These are phyloP conservation scores for Hylyphantes graminicola DNA, from an alignment of 1,140 invertebrate genomes.

Conservation along the genomic window DNA sequence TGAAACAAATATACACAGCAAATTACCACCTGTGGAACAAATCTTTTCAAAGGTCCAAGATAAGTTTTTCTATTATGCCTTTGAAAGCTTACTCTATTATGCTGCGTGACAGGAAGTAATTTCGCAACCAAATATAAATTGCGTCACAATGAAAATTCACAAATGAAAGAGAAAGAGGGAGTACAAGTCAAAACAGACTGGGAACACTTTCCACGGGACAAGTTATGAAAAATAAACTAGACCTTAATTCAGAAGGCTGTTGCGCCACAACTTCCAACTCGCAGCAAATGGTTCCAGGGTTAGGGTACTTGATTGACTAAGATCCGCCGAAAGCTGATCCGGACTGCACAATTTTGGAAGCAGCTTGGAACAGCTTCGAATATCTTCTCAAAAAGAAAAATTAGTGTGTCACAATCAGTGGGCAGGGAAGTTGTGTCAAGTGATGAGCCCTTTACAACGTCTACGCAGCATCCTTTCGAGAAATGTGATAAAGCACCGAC, in stretches of 20 bases:
- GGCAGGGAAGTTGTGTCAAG: slow-evolving; percentile 22
- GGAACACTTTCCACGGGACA: too few relatives aligned
- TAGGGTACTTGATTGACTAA: slow-evolving; percentile 31
- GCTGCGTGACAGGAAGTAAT: too few relatives aligned
- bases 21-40: background rate
- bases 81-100: too few relatives aligned
- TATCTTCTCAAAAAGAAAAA: slow-evolving; percentile 36
- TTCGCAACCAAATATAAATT: too few relatives aligned
- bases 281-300: too few relatives aligned
- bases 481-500: slow-evolving; percentile 33
- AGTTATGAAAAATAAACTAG: too few relatives aligned
- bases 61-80: background rate
- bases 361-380: background rate
- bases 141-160: too few relatives aligned
- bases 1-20: too few relatives aligned
- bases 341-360: background rate
- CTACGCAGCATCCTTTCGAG: slow-evolving; percentile 31
- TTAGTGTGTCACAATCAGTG: slow-evolving; percentile 13
- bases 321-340: slow-evolving; percentile 16
- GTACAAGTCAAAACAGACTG: too few relatives aligned
- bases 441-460: slow-evolving; percentile 40
- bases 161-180: too few relatives aligned
- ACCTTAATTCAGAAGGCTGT: too few relatives aligned
- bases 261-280: too few relatives aligned
- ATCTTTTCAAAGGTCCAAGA: background rate